A percentile compares a stretch with the other conserved stretches of the same genome.
Evolutionary conservation across 1,140 invertebrate genomes (phyloP).

Genomic region (Aphidius gifuensis): DNA sequence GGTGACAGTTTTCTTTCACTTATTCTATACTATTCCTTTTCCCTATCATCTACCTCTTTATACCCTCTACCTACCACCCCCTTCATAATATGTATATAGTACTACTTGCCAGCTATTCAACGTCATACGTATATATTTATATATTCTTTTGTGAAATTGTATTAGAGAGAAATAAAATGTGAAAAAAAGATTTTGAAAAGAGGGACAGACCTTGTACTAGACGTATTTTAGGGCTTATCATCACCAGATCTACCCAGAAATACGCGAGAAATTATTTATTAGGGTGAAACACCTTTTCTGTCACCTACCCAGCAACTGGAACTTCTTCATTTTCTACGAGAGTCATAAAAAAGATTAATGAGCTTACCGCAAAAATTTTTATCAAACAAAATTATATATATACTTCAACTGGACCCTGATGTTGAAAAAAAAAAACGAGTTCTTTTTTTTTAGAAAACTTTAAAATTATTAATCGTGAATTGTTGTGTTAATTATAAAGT

Average conservation of each 20-base stretch:
- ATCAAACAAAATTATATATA: too few species aligned
- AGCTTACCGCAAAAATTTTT: constrained; percentile 37
- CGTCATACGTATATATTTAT: not conserved
- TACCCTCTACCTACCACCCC: too few species aligned
- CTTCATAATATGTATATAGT: too few species aligned
- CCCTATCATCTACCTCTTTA: too few species aligned
- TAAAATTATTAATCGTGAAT: too few species aligned
- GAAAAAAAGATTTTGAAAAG: not conserved
- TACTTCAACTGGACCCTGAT: too few species aligned
- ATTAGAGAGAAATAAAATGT: not conserved
- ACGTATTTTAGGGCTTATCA: constrained; percentile 55
- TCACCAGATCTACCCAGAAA: constrained; percentile 53
- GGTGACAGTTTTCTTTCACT: too few species aligned
- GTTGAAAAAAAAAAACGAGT: too few species aligned
- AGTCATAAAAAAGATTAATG: constrained; percentile 54
- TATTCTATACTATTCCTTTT: too few species aligned
- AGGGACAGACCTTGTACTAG: constrained; percentile 30
- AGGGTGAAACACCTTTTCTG: constrained; percentile 51
- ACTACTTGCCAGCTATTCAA: too few species aligned
- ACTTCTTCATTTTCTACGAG: constrained; percentile 23
- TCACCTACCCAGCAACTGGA: constrained; percentile 33
- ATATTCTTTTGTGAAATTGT: not conserved
- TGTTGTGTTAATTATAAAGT: too few species aligned
- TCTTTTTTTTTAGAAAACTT: too few species aligned
- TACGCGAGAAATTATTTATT: constrained; percentile 57